phyloP scores from a whole-genome alignment of 2,797 vertebrate genomes.

The Anniella stebbinsi region DNA sequence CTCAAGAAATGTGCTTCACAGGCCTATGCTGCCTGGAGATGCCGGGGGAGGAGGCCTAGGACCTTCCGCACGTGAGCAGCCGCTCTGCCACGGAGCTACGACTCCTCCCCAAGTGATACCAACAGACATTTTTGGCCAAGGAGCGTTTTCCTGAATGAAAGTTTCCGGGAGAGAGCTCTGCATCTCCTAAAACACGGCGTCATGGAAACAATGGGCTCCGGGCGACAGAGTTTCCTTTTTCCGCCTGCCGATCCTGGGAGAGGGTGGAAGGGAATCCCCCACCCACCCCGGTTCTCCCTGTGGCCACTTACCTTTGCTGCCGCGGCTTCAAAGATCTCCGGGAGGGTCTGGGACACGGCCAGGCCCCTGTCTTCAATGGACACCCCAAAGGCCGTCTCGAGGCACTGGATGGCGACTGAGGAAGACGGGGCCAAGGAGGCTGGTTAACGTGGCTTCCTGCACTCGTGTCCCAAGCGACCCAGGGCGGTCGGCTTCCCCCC shows the following conservation, averaged over 20 bases:
- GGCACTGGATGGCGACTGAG: constrained; percentile 94
- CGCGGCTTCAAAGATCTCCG: constrained; percentile 87
- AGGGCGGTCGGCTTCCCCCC: background rate
- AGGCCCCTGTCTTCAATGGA: constrained; percentile 88
- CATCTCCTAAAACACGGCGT: too few species aligned
- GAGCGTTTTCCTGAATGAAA: too few species aligned
- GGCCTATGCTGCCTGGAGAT: too few species aligned
- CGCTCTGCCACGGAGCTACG: too few species aligned
- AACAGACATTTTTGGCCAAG: too few species aligned
- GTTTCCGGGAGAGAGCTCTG: too few species aligned
- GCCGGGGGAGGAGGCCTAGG: too few species aligned
- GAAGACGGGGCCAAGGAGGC: accelerated
- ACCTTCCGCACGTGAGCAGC: too few species aligned
- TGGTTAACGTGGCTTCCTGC: accelerated
- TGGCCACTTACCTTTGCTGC: constrained; percentile 77
- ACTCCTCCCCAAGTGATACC: too few species aligned
- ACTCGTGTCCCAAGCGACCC: background rate
- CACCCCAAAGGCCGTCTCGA: constrained; percentile 94
- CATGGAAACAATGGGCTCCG: too few species aligned
- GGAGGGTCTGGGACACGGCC: constrained; percentile 86
- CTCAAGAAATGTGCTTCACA: too few species aligned
- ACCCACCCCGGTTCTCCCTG: background rate
- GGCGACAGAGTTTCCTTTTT: too few species aligned
- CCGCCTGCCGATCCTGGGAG: background rate
- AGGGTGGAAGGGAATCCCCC: background rate